Conservation (phyloP, 2,888 invertebrate genomes). For the Phortica okadai region DNA sequence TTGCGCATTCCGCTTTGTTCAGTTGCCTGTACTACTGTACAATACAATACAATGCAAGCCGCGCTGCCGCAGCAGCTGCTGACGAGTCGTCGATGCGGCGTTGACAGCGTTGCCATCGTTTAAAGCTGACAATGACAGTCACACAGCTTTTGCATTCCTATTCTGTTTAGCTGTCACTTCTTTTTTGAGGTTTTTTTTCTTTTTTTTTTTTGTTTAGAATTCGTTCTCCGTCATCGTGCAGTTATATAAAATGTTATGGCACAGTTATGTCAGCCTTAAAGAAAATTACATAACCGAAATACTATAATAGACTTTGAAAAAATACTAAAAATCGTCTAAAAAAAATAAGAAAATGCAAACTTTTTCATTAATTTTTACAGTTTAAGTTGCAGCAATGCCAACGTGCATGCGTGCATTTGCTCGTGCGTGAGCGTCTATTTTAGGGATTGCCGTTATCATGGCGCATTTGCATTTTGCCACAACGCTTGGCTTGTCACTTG, state of each 20-base stretch:
- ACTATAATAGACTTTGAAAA: too few relatives aligned
- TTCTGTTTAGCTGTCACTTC: constrained; percentile 41
- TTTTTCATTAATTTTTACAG: too few relatives aligned
- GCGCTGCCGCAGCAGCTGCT: background rate
- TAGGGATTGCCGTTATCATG: constrained; percentile 56
- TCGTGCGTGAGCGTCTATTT: constrained; percentile 62
- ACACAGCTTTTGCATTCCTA: background rate
- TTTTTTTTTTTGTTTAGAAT: too few relatives aligned
- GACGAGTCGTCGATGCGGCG: background rate
- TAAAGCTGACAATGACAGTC: constrained; percentile 10
- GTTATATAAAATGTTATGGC: too few relatives aligned
- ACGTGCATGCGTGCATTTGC: constrained; percentile 3
- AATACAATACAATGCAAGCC: background rate
- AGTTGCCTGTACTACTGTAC: background rate
- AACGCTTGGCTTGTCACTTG: background rate
- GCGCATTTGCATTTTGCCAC: constrained; percentile 60
- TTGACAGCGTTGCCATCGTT: background rate
- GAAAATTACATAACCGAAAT: too few relatives aligned
- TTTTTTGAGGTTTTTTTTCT: background rate
- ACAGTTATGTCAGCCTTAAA: too few relatives aligned
- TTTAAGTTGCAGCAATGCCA: background rate
- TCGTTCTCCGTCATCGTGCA: too few relatives aligned
- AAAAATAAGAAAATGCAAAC: too few relatives aligned
- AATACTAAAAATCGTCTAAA: too few relatives aligned
- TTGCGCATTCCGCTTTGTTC: background rate